Conservation (phyloP, 2,113 vertebrate species). For the Hydrolagus affinis region DNA sequence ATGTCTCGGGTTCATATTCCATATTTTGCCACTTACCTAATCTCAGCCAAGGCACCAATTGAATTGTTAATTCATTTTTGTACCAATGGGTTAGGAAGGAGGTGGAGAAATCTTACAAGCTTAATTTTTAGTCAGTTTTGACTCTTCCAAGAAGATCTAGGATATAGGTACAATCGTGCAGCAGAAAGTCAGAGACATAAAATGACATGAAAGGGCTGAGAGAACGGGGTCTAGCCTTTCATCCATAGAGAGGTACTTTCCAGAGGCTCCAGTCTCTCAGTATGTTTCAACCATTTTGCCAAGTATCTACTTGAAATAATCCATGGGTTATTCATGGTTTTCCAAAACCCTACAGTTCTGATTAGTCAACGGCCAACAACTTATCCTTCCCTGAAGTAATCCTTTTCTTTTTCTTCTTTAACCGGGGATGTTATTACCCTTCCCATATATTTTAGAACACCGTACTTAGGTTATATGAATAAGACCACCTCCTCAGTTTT, state of each 20-base stretch:
- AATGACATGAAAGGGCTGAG: not conserved
- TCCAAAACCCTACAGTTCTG: not conserved
- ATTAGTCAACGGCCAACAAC: not conserved
- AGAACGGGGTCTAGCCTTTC: not conserved
- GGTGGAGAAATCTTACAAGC: too few species aligned
- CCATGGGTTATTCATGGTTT: not conserved
- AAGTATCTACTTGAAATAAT: slow-evolving; percentile 20
- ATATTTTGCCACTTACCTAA: too few species aligned
- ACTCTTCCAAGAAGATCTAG: too few species aligned
- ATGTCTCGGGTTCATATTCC: too few species aligned
- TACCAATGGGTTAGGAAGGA: too few species aligned
- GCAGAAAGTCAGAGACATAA: too few species aligned
- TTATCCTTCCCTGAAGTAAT: slow-evolving; percentile 16
- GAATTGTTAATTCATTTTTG: too few species aligned
- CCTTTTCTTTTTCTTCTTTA: not conserved
- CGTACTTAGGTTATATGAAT: not conserved
- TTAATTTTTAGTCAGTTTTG: too few species aligned
- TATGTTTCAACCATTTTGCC: not conserved
- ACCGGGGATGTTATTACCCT: not conserved
- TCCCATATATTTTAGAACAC: not conserved
- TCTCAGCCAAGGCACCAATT: too few species aligned
- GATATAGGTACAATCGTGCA: too few species aligned
- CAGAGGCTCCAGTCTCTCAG: not conserved
- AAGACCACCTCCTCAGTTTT: not conserved
- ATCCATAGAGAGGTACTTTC: not conserved